Evolutionary conservation across 2,888 invertebrate species (phyloP), one percentile per base, ranked within the genome.

Genomic region (Poecilus cupreus): DNA sequence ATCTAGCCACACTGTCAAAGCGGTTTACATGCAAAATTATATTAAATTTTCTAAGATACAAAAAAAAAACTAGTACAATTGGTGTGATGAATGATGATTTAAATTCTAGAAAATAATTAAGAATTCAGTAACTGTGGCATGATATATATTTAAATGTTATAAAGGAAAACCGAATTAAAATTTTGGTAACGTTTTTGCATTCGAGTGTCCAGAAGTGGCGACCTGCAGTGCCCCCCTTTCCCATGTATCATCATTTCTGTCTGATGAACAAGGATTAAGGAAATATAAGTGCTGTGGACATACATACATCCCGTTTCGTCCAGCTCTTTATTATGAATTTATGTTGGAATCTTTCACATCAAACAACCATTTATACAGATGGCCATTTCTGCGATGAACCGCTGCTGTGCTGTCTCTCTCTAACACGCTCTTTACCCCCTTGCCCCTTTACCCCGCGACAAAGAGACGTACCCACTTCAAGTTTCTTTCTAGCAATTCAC

Each of bases 331-430:
- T 81, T 81, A 81, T 81, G 81, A 81, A 81, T 81, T 81, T 81
- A 81, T 81, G 81, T 57, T 60, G 75, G 75, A 60, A 81, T 81
- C 81, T 81, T 81, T 81, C 81, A 81, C 75, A 75, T 81, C 81
- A 81, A 81, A 81, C 81, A 81, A 81, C 81, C 81, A 81, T 81
- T 81, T 81, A 81, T 81, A 81, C 81, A 74, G 82, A 86, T 87
- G 87, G 85, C 86, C 86, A 86, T 86, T 86, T 86, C 85, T 83
- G 84, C 85, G 82, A 86, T 86, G 86, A 85, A 84, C 43, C 46
- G 84, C 68, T 13, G 39, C 78, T 24, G 18, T 18, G 70, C 54
- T 39, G 72, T 72, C 57, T 39, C 32, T 51, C 32, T 75, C 39
- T 68, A 13, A 24, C 60, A 22, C 22, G 18, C 24, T 43, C 18